Conservation (phyloP, 2,113 vertebrate species). For the Setophaga petechia region DNA sequence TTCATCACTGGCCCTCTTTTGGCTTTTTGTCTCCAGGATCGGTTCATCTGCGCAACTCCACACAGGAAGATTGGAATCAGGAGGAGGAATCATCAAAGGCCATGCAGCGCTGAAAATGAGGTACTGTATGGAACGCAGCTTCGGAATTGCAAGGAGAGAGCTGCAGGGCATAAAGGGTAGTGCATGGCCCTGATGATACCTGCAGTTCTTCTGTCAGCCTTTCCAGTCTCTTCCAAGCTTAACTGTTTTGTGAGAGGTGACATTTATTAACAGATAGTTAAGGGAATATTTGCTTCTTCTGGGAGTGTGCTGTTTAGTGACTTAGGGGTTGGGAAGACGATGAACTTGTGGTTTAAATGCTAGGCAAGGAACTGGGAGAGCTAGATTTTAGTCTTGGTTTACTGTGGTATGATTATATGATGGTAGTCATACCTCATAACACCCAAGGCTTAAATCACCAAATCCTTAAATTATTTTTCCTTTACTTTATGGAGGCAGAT, state of each 20-base stretch:
- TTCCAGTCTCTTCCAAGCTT: not conserved
- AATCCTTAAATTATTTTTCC: not conserved
- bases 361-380: not conserved
- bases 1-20: not conserved
- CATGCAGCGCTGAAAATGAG: not conserved
- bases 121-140: not conserved
- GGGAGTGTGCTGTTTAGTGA: not conserved
- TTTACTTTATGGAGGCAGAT: not conserved
- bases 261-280: not conserved
- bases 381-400: constrained; percentile 21
- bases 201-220: not conserved
- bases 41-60: not conserved
- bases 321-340: not conserved
- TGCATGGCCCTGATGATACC: fast-evolving
- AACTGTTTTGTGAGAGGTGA: not conserved
- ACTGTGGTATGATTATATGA: not conserved
- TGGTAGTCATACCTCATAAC: not conserved
- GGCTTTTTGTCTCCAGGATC: not conserved
- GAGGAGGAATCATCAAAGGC: not conserved
- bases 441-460: not conserved
- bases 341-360: not conserved
- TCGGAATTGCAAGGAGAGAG: not conserved
- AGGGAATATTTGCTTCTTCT: not conserved
- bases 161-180: not conserved
- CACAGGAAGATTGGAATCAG: not conserved